phyloP scores from a whole-genome alignment of 2,797 vertebrate species.

The Morelia viridis region DNA sequence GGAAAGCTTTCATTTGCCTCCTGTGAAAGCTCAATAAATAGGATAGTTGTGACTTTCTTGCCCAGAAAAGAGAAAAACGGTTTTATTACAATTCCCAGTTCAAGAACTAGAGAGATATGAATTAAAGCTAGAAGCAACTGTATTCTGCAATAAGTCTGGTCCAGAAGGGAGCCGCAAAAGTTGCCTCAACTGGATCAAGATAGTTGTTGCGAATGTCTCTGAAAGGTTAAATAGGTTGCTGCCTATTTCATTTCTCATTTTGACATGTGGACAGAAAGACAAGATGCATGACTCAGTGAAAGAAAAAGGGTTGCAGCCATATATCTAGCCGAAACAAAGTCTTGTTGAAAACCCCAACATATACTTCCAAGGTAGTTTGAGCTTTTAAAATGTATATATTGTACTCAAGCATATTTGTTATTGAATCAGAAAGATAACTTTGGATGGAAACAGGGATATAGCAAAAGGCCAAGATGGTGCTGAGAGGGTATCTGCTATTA shows the following conservation, averaged over 20 bases:
- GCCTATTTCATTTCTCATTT: not conserved
- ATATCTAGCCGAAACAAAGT: not conserved
- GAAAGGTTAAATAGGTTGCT: not conserved
- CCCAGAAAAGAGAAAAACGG: not conserved
- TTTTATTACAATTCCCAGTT: not conserved
- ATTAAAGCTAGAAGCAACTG: constrained; percentile 17
- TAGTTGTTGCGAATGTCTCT: not conserved
- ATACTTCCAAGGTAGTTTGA: not conserved
- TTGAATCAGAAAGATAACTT: not conserved
- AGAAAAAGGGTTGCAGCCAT: not conserved
- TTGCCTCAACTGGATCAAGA: not conserved
- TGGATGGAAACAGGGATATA: not conserved
- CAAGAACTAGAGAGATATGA: constrained; percentile 5
- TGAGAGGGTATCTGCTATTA: not conserved
- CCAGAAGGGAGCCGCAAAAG: not conserved
- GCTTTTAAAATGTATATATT: not conserved
- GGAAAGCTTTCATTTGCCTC: constrained; percentile 23
- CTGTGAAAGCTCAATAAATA: not conserved
- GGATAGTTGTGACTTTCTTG: not conserved
- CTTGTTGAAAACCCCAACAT: not conserved
- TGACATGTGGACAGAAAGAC: not conserved
- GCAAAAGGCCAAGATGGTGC: not conserved
- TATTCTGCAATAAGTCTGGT: constrained; percentile 4
- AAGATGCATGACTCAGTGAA: not conserved
- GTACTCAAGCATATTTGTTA: not conserved